These are phyloP conservation scores for Hydrolagus colliei DNA, from an alignment of 2,797 vertebrate genomes.

Conservation along the genomic window DNA sequence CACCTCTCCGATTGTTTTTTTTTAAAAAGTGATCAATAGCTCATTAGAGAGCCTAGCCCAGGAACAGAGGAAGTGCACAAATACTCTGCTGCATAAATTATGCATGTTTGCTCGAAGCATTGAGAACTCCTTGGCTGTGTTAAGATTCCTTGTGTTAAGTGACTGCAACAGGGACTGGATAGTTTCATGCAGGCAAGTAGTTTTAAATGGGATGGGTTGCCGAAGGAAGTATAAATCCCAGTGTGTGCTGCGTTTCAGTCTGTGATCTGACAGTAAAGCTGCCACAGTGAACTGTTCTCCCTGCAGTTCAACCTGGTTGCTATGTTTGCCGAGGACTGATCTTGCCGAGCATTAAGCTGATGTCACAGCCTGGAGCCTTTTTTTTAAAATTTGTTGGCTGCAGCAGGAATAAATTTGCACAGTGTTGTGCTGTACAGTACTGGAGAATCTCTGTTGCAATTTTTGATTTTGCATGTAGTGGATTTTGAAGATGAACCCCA, in stretches of 20 bases:
- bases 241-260: background rate
- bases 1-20: background rate
- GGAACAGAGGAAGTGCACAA: background rate
- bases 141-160: background rate
- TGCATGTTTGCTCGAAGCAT: background rate
- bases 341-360: background rate
- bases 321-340: background rate
- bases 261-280: background rate
- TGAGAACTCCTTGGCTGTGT: background rate
- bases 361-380: background rate
- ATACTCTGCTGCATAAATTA: background rate
- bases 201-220: background rate
- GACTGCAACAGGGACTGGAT: background rate
- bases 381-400: background rate
- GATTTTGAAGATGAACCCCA: background rate
- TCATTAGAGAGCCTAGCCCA: too few species aligned
- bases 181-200: background rate
- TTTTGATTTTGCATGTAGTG: background rate
- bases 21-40: slow-evolving; percentile 16
- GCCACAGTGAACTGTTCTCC: background rate
- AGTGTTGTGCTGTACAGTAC: background rate
- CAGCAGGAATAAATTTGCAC: background rate
- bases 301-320: background rate
- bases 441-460: background rate
- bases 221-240: background rate